Conservation (phyloP, 1,140 invertebrate species). For the Holotrichia oblita region DNA sequence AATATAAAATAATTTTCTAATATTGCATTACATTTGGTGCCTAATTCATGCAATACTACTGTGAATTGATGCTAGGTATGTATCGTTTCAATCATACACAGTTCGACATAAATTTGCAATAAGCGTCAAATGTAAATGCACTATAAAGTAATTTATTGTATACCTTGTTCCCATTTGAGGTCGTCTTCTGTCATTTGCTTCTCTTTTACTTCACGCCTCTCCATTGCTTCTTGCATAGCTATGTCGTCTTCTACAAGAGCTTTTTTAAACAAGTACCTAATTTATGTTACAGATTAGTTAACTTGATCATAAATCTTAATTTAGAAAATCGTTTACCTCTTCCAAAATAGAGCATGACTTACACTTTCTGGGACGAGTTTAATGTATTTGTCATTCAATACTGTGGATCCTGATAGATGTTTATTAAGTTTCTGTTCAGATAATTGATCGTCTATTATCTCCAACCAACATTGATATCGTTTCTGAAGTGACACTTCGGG, state of each 20-base stretch:
- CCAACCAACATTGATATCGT: conserved; percentile 64
- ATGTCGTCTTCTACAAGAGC: conserved; percentile 68
- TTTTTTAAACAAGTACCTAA: conserved; percentile 69
- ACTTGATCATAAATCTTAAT: conserved; percentile 24
- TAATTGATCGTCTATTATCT: conserved; percentile 63
- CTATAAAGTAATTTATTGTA: no score
- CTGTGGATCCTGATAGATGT: conserved; percentile 62
- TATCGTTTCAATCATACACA: no score
- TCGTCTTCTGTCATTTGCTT: conserved; percentile 52
- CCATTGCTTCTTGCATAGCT: conserved; percentile 61
- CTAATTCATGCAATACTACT: no score
- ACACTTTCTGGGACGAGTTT: conserved; percentile 66
- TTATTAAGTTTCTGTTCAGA: conserved; percentile 60
- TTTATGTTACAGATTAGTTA: background rate
- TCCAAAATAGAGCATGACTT: conserved; percentile 67
- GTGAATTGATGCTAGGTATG: no score
- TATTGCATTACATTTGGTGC: no score
- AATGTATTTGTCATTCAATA: conserved; percentile 64
- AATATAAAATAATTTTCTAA: no score
- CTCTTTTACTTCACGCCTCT: conserved; percentile 57
- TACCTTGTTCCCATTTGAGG: conserved; percentile 62
- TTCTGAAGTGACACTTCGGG: conserved; percentile 57
- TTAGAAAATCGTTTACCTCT: conserved; percentile 59
- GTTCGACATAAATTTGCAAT: no score
- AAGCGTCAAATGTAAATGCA: no score